phyloP scores from a whole-genome alignment of 2,888 invertebrate species.

The Sinohyriopsis cumingii region DNA sequence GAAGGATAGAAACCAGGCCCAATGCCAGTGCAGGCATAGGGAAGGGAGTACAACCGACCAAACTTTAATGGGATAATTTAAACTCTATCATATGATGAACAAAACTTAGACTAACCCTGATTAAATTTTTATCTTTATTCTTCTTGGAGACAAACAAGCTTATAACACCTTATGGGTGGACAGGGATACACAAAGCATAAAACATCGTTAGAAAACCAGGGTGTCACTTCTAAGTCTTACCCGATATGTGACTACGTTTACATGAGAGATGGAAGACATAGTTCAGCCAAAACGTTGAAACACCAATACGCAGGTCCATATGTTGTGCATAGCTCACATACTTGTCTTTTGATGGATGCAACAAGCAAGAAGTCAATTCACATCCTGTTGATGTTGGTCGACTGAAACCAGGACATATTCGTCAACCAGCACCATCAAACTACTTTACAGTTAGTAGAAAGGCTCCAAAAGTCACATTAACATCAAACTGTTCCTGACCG shows the following conservation, averaged over 20 bases:
- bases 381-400: slow-evolving; percentile 19
- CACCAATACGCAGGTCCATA: neutral
- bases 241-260: slow-evolving; percentile 25
- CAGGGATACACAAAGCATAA: no score
- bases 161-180: no score
- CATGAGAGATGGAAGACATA: slow-evolving; percentile 5
- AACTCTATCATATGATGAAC: no score
- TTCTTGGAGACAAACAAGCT: no score
- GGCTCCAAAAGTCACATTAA: neutral
- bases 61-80: no score
- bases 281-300: slow-evolving; percentile 13
- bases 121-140: no score
- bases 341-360: neutral
- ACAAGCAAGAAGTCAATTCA: slow-evolving; percentile 1
- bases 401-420: slow-evolving; percentile 8
- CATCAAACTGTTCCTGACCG: slow-evolving; percentile 4
- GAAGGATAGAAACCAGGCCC: no score
- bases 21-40: no score
- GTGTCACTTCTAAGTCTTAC: no score
- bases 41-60: no score
- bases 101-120: no score
- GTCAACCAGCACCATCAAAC: neutral
- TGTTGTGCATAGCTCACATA: slow-evolving; percentile 17
- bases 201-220: no score
- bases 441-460: slow-evolving; percentile 11